Base-by-base conservation (phyloP, 2,113 vertebrate genomes). In the Trichomycterus rosablanca region DNA sequence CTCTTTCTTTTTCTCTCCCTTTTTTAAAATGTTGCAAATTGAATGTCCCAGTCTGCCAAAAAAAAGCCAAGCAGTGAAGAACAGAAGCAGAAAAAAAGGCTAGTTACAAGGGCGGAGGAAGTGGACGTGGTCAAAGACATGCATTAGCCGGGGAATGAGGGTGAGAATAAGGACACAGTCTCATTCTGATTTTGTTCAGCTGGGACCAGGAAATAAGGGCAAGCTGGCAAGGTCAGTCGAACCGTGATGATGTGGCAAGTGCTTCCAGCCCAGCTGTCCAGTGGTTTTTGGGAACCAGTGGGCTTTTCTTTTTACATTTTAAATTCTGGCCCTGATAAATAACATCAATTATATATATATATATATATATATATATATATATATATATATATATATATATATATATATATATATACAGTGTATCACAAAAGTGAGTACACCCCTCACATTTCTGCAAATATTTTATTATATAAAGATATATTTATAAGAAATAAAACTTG, bases 181-280 rank as follows among this genome's bases (percentile, higher is more conserved):
- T 66, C 68, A 60, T 50, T 71, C 56, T 50, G 26, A 37, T 57
- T 61, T 44, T 51, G 24, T 66, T 71, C 50, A 50, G 15, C 56
- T 37, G 62, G 68, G 68, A 61, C 20, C 44, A 15, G 24, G 35
- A 49, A 30, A 65, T 4, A 30, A 65, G 68, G 59, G 49, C 49
- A 59, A 48, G 63, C 63, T 14, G 28, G 55, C 55, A 67, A 67
- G 57, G 65, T 53, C 40, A n/a, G 51, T 26, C 16, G 57, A 54
- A 40, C 19, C 20, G 5, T 19, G 9, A 16, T 50, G 50, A 43
- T 3, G 56, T 24, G 30, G n/a, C 50, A n/a, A 8, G 23, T 43
- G 43, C 20, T 24, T 24, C 42, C 16, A 19, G 51, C 18, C 37
- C 45, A 42, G 22, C 43, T 39, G 57, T 24, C 23, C 20, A 11